phyloP scores from a whole-genome alignment of 2,113 vertebrate genomes.

The Sphyrna mokarran region DNA sequence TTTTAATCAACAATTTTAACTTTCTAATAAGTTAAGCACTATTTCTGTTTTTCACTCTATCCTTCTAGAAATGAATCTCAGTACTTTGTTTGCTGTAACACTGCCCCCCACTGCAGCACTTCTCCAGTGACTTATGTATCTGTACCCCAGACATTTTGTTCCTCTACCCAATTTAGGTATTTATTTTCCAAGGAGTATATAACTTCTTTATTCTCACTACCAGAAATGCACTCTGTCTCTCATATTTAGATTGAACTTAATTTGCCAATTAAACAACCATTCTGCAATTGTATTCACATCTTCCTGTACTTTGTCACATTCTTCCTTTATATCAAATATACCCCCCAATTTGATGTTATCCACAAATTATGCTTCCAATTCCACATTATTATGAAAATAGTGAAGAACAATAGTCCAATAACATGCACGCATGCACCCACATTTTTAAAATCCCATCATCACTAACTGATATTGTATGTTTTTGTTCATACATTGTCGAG shows the following conservation, averaged over 20 bases:
- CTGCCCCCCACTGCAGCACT: too few relatives aligned
- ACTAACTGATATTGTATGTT: not conserved
- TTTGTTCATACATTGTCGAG: slow-evolving; percentile 81
- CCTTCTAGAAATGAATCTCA: too few relatives aligned
- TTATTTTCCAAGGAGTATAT: not conserved
- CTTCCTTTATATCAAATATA: not conserved
- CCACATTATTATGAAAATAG: not conserved
- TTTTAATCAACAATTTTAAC: too few relatives aligned
- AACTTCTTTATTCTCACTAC: not conserved
- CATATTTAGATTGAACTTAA: not conserved
- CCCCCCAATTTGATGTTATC: not conserved
- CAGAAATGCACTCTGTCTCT: not conserved
- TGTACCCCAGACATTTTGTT: not conserved
- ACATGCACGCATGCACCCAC: not conserved
- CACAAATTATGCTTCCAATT: not conserved
- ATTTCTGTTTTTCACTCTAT: not conserved
- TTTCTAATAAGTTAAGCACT: too few relatives aligned
- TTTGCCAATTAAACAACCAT: not conserved
- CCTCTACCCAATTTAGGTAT: not conserved
- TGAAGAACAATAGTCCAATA: not conserved
- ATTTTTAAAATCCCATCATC: not conserved
- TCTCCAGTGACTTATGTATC: too few relatives aligned
- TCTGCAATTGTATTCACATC: not conserved
- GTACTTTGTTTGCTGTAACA: too few relatives aligned
- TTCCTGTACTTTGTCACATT: not conserved